These are phyloP conservation scores for Catamblyrhynchus diadema DNA, from an alignment of 2,797 vertebrate species.

Conservation along the genomic window DNA sequence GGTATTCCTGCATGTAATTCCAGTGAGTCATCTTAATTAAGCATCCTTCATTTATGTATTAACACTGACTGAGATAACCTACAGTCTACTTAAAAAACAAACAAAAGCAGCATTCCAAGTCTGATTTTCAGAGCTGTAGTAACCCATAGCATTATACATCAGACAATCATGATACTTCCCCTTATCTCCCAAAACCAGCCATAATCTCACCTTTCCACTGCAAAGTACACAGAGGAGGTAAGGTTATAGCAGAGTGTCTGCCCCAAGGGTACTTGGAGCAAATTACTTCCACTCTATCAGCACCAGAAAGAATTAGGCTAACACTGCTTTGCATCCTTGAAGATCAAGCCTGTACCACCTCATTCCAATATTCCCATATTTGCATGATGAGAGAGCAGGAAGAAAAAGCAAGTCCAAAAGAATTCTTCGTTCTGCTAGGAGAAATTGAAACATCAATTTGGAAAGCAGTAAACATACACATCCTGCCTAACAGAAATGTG, in stretches of 20 bases:
- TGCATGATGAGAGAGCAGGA: not conserved
- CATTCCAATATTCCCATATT: not conserved
- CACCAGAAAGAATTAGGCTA: not conserved
- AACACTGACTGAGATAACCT: not conserved
- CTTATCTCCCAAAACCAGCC: not conserved
- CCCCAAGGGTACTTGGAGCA: not conserved
- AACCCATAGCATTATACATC: not conserved
- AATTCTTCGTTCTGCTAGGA: not conserved
- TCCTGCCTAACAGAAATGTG: not conserved
- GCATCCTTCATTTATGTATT: not conserved
- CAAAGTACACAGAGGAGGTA: not conserved
- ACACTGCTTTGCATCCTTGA: not conserved
- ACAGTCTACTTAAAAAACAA: not conserved
- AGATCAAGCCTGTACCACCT: not conserved
- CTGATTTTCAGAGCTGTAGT: not conserved
- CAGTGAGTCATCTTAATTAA: not conserved
- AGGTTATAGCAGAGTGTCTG: not conserved
- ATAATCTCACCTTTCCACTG: not conserved
- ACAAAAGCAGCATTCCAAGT: not conserved
- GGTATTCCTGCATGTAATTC: not conserved
- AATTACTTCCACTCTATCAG: not conserved
- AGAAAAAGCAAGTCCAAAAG: not conserved
- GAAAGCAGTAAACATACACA: not conserved
- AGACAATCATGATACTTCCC: rapidly evolving
- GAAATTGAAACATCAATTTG: not conserved